Evolutionary conservation across 2,888 invertebrate genomes (phyloP), one percentile per base, ranked within the genome.

Genomic region (Eueremaeus valkanovi): DNA sequence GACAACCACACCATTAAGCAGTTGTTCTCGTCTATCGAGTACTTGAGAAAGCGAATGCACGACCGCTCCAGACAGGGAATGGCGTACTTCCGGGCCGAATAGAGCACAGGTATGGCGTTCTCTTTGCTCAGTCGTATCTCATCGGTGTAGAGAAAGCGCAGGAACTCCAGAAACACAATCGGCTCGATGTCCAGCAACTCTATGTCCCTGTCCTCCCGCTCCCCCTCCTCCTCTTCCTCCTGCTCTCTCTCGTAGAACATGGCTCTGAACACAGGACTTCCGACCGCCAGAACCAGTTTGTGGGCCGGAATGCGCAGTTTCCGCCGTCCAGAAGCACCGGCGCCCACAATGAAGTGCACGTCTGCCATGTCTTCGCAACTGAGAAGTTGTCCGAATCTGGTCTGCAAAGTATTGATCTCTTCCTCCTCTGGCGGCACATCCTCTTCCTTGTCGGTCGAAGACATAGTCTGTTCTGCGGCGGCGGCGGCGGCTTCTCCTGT

Each of bases 261-360:
- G 16, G 36, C n/a, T 42, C 42, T 68, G 24, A 74, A 74, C 6
- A 74, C 68, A 6, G 68, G 74, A 74, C 45, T 45, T 11, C 45
- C 74, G 21, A 40, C 29, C 1, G 68, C n/a, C 45, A 74, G 45
- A 31, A 74, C 68, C 9, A 74, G 45, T 18, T 42, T 36, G 55
- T 74, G 74, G 1, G 70, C 74, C 5, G 74, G 74, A 27, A 74
- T 74, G 9, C 74, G 42, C 13, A 74, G 42, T 74, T 70, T 70
- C 18, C 74, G 74, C 29, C 3, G n/a, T 24, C 13, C 31, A 18
- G 27, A 31, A n/a, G n/a, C n/a, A n/a, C n/a, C n/a, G n/a, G n/a
- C 5, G 21, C 74, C 74, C n/a, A 74, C 49, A 0, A 74, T 9
- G 31, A 74, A 74, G 29, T 74, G 74, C 18, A 74, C 49, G 36